Conservation (phyloP, 2,113 vertebrate species). For the Gorsachius goisagi region DNA sequence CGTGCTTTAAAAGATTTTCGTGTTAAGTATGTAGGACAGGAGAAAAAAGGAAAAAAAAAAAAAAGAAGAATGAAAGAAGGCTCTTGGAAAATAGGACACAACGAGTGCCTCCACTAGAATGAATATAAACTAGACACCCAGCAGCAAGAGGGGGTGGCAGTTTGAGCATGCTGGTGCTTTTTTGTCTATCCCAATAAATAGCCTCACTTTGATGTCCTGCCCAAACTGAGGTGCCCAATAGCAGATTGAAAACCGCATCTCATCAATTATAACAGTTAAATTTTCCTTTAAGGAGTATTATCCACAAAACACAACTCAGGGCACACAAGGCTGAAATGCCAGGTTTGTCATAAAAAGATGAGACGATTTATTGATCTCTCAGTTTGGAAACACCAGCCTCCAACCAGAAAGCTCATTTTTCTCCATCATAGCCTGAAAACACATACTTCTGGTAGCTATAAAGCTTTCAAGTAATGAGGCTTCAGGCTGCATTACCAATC, state of each 20-base stretch:
- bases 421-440: background rate
- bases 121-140: background rate
- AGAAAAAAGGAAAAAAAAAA: background rate
- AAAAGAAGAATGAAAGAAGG: background rate
- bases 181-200: background rate
- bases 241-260: background rate
- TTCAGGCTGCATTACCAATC: conserved; percentile 23
- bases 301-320: background rate
- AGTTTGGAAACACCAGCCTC: background rate
- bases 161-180: background rate
- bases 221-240: background rate
- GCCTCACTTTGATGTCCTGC: background rate
- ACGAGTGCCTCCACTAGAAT: background rate
- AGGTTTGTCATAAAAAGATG: background rate
- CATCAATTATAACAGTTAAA: background rate
- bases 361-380: background rate
- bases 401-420: background rate
- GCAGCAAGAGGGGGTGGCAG: background rate
- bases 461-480: conserved; percentile 25
- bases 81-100: background rate
- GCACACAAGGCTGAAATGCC: background rate
- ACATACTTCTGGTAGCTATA: background rate
- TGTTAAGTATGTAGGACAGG: background rate
- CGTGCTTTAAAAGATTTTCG: background rate
- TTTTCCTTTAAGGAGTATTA: background rate